Conservation (phyloP, 1,140 invertebrate genomes). For the Helicoverpa zea region DNA sequence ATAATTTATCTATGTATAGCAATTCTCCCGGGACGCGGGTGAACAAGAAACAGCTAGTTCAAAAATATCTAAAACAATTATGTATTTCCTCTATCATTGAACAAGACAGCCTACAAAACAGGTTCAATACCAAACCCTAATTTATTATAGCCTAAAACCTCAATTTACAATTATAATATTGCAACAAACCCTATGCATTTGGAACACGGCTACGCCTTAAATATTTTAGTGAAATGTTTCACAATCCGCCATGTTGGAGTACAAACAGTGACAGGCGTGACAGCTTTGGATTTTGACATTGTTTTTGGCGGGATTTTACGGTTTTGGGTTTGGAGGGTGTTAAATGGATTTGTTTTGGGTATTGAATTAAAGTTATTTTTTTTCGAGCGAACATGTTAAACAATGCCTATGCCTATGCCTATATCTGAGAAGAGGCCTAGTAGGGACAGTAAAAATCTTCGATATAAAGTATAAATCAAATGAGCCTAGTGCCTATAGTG, state of each 20-base stretch:
- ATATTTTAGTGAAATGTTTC: neutral
- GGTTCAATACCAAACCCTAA: conserved; percentile 6
- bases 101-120: neutral
- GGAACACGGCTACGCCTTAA: conserved; percentile 25
- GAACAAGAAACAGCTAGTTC: no score
- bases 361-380: no score
- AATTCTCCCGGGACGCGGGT: no score
- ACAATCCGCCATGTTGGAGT: conserved; percentile 12
- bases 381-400: no score
- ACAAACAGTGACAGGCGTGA: conserved; percentile 18
- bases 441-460: no score
- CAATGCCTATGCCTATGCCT: no score
- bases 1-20: no score
- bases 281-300: conserved; percentile 15
- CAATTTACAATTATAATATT: conserved; percentile 22
- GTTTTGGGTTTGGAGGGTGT: no score
- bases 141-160: neutral
- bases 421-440: no score
- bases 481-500: no score
- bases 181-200: conserved; percentile 10
- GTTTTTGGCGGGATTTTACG: neutral
- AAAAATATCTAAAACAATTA: no score
- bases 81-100: neutral
- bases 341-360: neutral
- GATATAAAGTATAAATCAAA: no score